Evolutionary conservation across 2,113 vertebrate genomes (phyloP), one percentile per base, ranked within the genome.

Genomic region (Rhynchopsitta pachyrhyncha): DNA sequence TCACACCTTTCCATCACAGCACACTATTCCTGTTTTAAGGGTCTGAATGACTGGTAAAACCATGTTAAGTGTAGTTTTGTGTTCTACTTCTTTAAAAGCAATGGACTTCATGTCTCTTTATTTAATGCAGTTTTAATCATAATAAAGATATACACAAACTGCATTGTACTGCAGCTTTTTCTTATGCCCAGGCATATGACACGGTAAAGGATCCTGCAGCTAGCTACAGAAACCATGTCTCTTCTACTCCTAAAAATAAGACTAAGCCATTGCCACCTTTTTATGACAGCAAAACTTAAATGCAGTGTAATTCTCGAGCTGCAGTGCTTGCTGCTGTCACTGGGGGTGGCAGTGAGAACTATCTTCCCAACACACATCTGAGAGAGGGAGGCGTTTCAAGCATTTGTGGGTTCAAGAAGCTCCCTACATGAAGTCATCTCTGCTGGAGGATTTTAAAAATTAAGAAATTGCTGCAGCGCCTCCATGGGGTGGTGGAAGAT

Each of bases 181-280:
- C 73, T 70, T 66, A 42, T 8, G 22, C 18, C 13, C 33, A 63
- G 25, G 22, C 7, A 8, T 11, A 12, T 10, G 29, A 69, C 50
- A 79, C 24, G 15, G 35, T 7, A 46, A 33, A 91, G 62, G 60
- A 86, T 31, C 52, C 50, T 63, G 37, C 44, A 64, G 44, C 27
- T 42, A 71, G 69, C 42, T 79, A 59, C 37, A 47, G n/a, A 59
- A 93, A 82, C 60, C 49, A 52, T 7, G 3, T 83, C 42, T 42
- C 66, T 79, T 77, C 35, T 25, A 19, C 78, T 96, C 37, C 81
- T 90, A 81, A 86, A 78, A 60, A 37, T 37, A 68, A 69, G 44
- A 59, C 8, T 14, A 94, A 76, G 74, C 46, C 60, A 73, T 70
- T 73, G 24, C 18, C 41, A 62, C 17, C 37, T 80, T 96, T 93